Evolutionary conservation across 2,113 vertebrate genomes (phyloP).

Genomic region (Hydrochoerus hydrochaeris): DNA sequence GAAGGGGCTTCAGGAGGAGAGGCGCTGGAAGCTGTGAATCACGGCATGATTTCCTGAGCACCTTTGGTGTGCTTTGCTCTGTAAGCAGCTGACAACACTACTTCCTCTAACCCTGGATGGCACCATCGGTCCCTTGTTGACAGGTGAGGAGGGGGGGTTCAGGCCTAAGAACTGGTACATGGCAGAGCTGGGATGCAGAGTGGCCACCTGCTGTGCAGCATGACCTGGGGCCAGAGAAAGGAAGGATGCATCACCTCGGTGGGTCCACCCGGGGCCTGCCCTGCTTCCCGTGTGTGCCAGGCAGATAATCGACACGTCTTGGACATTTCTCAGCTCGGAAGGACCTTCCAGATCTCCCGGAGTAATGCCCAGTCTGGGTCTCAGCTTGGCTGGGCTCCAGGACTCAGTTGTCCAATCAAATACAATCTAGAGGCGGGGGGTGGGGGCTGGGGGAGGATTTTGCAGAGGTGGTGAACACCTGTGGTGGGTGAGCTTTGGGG

Average conservation of each 20-base stretch:
- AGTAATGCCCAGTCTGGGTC: neutral
- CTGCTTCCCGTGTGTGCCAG: neutral
- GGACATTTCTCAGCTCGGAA: neutral
- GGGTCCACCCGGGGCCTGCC: too few relatives aligned
- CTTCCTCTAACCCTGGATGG: neutral
- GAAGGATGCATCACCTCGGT: neutral
- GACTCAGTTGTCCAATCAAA: neutral
- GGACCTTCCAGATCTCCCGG: neutral
- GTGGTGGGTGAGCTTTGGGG: too few relatives aligned
- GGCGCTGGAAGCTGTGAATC: neutral
- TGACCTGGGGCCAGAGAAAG: neutral
- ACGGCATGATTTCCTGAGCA: neutral
- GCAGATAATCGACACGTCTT: neutral
- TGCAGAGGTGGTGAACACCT: too few relatives aligned
- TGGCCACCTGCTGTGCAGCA: neutral
- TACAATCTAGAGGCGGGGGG: neutral
- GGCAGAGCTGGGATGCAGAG: neutral
- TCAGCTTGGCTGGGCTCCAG: neutral
- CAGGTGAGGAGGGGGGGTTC: neutral
- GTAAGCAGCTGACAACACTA: neutral
- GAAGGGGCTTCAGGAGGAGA: neutral
- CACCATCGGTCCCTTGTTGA: accelerated
- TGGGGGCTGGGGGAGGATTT: too few relatives aligned
- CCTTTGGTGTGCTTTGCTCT: too few relatives aligned
- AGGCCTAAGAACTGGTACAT: neutral